Percentiles rank a stretch among this genome's conserved stretches.
These are phyloP conservation scores for Columbina picui DNA, from an alignment of 2,113 vertebrate species.

Conservation along the genomic window DNA sequence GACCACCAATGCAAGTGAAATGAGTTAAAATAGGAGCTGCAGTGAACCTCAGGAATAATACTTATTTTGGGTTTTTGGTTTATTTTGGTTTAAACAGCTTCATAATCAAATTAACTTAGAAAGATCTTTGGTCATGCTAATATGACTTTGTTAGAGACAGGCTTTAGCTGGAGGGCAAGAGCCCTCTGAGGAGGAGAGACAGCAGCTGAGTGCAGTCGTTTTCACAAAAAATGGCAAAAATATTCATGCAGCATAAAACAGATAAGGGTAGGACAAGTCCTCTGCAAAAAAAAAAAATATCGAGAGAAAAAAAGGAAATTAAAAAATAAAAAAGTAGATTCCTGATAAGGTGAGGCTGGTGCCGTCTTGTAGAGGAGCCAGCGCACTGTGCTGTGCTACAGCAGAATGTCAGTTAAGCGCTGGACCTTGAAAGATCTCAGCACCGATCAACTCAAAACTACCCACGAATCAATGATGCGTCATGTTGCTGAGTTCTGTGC, in stretches of 20 bases:
- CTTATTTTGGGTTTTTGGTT: not conserved
- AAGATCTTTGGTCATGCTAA: not conserved
- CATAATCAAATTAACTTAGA: not conserved
- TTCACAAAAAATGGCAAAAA: not conserved
- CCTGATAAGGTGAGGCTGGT: not conserved
- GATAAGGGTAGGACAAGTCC: not conserved
- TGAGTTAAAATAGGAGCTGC: not conserved
- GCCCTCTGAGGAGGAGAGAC: not conserved
- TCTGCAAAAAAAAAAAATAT: not conserved
- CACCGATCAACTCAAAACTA: not conserved
- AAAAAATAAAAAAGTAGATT: not conserved
- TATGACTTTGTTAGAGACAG: not conserved
- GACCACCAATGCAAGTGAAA: not conserved
- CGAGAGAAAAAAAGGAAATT: not conserved
- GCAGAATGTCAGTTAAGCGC: not conserved
- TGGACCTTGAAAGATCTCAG: not conserved
- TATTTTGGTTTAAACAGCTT: not conserved
- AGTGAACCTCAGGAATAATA: not conserved
- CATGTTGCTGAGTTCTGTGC: not conserved
- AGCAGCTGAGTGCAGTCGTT: not conserved
- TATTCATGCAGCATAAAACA: not conserved
- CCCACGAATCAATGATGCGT: not conserved
- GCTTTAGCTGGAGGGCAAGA: not conserved
- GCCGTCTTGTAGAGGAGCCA: not conserved
- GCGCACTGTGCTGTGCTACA: accelerated